phyloP scores from a whole-genome alignment of 2,888 invertebrate genomes.

The Pterostichus niger region DNA sequence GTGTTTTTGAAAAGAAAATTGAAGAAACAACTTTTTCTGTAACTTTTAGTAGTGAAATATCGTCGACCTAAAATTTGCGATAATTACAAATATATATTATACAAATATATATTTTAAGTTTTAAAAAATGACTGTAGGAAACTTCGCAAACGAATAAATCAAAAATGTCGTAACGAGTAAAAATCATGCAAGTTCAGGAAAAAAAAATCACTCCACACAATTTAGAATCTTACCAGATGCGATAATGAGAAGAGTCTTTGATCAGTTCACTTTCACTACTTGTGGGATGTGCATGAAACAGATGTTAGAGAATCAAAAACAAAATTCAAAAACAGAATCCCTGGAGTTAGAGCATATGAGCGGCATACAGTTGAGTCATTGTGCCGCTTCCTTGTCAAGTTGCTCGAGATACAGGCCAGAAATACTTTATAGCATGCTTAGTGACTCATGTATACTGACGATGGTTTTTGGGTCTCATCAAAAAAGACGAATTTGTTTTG shows the following conservation, averaged over 20 bases:
- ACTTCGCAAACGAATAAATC: too few relatives aligned
- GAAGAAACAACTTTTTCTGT: too few relatives aligned
- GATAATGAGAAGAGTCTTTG: conserved; percentile 27
- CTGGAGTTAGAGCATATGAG: conserved; percentile 5
- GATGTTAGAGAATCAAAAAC: conserved; percentile 62
- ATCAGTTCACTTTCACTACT: conserved; percentile 63
- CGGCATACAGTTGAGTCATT: conserved; percentile 57
- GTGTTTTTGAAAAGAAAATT: too few relatives aligned
- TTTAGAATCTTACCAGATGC: conserved; percentile 10
- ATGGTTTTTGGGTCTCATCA: conserved; percentile 62
- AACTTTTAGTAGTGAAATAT: too few relatives aligned
- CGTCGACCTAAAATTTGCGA: too few relatives aligned
- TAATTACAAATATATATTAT: too few relatives aligned
- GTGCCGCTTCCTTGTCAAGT: conserved; percentile 64
- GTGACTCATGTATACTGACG: conserved; percentile 64
- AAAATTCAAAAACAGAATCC: conserved; percentile 61
- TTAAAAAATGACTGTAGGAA: too few relatives aligned
- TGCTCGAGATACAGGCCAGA: conserved; percentile 57
- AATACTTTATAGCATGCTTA: conserved; percentile 65
- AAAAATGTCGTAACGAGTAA: too few relatives aligned
- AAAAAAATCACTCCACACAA: not conserved
- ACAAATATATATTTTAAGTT: too few relatives aligned
- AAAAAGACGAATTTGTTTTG: conserved; percentile 64
- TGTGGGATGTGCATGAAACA: conserved; percentile 59
- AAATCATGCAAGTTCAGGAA: too few relatives aligned